Evolutionary conservation across 2,888 invertebrate genomes (phyloP).

Genomic region (Agonopterix alstromeriana): DNA sequence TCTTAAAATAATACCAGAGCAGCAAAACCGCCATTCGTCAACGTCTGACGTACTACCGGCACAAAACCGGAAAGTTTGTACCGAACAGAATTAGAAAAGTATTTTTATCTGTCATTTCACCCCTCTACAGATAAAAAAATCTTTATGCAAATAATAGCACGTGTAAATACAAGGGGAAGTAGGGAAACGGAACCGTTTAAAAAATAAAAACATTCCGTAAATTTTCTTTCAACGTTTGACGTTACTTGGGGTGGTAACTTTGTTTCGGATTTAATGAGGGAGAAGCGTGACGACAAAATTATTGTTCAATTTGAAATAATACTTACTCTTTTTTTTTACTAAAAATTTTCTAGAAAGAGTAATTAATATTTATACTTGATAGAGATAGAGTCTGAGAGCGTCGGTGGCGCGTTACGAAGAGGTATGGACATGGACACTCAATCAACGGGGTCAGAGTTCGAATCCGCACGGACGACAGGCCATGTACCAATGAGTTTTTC

Average conservation of each 20-base stretch:
- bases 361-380: too few relatives aligned
- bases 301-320: neutral
- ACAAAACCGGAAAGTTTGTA: constrained; percentile 58
- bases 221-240: constrained; percentile 7
- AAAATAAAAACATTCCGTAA: constrained; percentile 27
- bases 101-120: constrained; percentile 64
- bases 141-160: constrained; percentile 74
- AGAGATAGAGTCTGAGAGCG: too few relatives aligned
- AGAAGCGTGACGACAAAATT: constrained; percentile 22
- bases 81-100: constrained; percentile 71
- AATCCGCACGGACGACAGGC: too few relatives aligned
- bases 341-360: too few relatives aligned
- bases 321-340: too few relatives aligned
- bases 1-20: constrained; percentile 50
- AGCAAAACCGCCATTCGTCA: constrained; percentile 63
- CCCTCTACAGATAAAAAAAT: constrained; percentile 54
- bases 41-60: constrained; percentile 37
- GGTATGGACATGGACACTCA: too few relatives aligned
- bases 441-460: too few relatives aligned
- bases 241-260: constrained; percentile 9
- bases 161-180: constrained; percentile 66
- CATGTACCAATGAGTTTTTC: too few relatives aligned
- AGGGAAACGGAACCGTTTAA: constrained; percentile 28
- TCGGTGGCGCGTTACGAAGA: too few relatives aligned
- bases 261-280: constrained; percentile 16